Conservation (phyloP, 2,113 vertebrate species). For the Ctenodactylus gundi region DNA sequence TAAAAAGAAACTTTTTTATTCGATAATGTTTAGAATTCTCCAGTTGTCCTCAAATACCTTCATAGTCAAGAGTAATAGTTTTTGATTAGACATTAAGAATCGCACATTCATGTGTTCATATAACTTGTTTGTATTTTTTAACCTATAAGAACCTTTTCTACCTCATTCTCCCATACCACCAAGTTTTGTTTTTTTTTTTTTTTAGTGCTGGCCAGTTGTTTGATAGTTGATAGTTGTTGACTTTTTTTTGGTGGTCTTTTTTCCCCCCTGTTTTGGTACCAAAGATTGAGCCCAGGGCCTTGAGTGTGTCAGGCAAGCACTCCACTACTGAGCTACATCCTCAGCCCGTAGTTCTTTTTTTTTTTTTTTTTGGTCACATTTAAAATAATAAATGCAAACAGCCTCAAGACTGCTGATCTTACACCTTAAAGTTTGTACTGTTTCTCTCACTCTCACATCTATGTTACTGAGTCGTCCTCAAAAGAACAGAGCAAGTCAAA, state of each 20-base stretch:
- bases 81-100: conserved; percentile 22
- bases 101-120: background rate
- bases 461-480: background rate
- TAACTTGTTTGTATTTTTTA: background rate
- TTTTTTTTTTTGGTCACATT: background rate
- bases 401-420: background rate
- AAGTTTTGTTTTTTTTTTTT: background rate
- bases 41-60: background rate
- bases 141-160: background rate
- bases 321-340: too few relatives aligned
- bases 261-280: too few relatives aligned
- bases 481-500: background rate
- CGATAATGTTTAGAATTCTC: background rate
- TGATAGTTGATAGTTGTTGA: background rate
- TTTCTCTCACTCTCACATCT: background rate
- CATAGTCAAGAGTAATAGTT: background rate
- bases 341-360: too few relatives aligned
- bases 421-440: background rate
- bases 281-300: too few relatives aligned
- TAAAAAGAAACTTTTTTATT: background rate
- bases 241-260: conserved; percentile 31
- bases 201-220: too few relatives aligned
- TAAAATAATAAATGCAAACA: conserved; percentile 27
- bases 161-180: background rate
- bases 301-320: too few relatives aligned